These are phyloP conservation scores for Anguilla anguilla DNA, from an alignment of 2,797 vertebrate genomes.

Conservation along the genomic window DNA sequence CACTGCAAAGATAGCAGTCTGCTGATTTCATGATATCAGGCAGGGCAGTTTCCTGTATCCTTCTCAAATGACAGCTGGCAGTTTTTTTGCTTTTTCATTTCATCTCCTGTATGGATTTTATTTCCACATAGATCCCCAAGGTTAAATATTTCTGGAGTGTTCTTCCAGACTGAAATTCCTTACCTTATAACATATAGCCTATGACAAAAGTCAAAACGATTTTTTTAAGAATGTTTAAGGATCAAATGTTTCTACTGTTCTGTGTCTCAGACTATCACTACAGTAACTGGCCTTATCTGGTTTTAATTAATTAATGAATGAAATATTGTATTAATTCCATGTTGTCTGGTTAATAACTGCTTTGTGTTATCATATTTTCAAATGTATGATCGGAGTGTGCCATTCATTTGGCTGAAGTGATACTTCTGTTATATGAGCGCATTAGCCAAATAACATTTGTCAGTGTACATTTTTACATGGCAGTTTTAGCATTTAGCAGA, in stretches of 20 bases:
- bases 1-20: not conserved
- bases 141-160: not conserved
- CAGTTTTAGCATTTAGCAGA: too few species aligned
- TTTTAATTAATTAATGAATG: not conserved
- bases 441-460: too few species aligned
- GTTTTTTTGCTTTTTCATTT: not conserved
- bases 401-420: too few species aligned
- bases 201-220: not conserved
- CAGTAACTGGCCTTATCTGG: not conserved
- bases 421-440: too few species aligned
- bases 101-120: constrained; percentile 2
- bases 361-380: not conserved
- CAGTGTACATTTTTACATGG: too few species aligned
- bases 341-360: not conserved
- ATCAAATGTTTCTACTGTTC: not conserved
- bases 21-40: constrained; percentile 31
- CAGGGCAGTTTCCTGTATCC: constrained; percentile 27
- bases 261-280: not conserved
- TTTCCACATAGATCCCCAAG: not conserved
- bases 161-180: not conserved
- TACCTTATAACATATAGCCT: not conserved
- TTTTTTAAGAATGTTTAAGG: not conserved
- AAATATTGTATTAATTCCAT: not conserved
- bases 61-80: not conserved
- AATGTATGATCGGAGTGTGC: not conserved